Base-by-base conservation (phyloP, 2,797 vertebrate genomes). In the Myripristis murdjan region DNA sequence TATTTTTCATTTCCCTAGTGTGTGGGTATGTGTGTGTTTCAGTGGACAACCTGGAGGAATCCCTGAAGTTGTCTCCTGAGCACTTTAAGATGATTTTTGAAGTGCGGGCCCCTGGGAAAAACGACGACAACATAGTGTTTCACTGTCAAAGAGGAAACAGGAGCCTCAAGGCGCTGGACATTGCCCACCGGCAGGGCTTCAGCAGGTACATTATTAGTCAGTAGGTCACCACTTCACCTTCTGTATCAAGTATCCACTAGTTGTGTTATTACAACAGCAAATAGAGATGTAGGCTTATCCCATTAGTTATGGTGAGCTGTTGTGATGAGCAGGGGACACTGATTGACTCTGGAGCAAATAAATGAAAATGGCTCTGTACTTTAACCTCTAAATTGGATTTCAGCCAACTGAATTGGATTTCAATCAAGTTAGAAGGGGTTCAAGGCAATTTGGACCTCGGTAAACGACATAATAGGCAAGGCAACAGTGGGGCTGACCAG, bases 31-130 rank as follows among this genome's bases (percentile, higher is more conserved):
- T 70, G 2, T 61, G 10, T 75, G 33, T 16, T 14, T 51, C 37
- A 95, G 93, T 95, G 87, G 74, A 12, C 31, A 66, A 24, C 37
- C 81, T 95, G 65, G 91, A 94, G 65, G 87, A 90, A 56, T 90
- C 91, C 5, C 81, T 95, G 47, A 89, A 91, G 62, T 77, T 95
- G 46, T 18, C 87, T 3, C 73, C 90, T 39, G 70, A 86, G 22
- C 18, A 7, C 20, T 95, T 95, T 70, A 24, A 91, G 79, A 71
- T 64, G 75, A 81, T n/a, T 14, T 95, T 91, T 69, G 24, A 86
- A 12, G 91, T 87, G 14, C 81, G 68, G 15, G 54, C 85, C 56
- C 93, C 93, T 1, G 28, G 28, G 46, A 94, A 90, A 74, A 64
- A 86, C 0, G 92, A 92, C 5, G 15, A 79, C 66, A 87, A 93